These are phyloP conservation scores for Maniola jurtina DNA, from an alignment of 1,140 invertebrate species.

Conservation along the genomic window DNA sequence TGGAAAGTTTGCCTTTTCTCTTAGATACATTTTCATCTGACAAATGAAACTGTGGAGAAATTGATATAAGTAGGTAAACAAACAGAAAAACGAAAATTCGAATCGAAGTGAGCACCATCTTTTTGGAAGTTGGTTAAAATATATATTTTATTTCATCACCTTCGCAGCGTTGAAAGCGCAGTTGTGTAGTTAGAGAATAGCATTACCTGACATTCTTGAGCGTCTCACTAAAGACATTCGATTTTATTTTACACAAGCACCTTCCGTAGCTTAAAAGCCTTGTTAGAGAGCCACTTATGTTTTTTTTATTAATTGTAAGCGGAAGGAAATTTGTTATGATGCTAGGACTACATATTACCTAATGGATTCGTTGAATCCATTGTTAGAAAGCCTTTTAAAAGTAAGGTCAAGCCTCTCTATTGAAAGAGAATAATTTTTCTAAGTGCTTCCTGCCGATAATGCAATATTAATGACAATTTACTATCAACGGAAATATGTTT, in stretches of 20 bases:
- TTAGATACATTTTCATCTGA: no score
- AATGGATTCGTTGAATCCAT: not conserved
- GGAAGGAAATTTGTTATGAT: not conserved
- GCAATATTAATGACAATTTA: no score
- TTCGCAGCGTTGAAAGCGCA: not conserved
- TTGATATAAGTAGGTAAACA: no score
- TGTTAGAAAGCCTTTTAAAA: not conserved
- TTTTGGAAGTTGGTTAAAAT: no score
- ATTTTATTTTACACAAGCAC: constrained; percentile 33
- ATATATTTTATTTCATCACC: no score
- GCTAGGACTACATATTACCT: not conserved
- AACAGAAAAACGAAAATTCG: no score
- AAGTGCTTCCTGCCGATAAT: no score
- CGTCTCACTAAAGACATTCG: constrained; percentile 10
- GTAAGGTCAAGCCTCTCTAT: no score
- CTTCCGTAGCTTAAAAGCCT: constrained; percentile 23
- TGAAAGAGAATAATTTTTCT: not conserved
- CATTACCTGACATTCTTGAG: not conserved
- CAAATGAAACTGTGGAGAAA: no score
- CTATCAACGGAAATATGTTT: no score
- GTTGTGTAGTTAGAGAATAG: not conserved
- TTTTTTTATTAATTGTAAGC: constrained; percentile 7
- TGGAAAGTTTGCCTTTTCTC: no score
- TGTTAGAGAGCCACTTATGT: constrained; percentile 15
- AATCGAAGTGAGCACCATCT: no score